phyloP scores from a whole-genome alignment of 1,140 invertebrate species.

The Himalopsyche phryganea region DNA sequence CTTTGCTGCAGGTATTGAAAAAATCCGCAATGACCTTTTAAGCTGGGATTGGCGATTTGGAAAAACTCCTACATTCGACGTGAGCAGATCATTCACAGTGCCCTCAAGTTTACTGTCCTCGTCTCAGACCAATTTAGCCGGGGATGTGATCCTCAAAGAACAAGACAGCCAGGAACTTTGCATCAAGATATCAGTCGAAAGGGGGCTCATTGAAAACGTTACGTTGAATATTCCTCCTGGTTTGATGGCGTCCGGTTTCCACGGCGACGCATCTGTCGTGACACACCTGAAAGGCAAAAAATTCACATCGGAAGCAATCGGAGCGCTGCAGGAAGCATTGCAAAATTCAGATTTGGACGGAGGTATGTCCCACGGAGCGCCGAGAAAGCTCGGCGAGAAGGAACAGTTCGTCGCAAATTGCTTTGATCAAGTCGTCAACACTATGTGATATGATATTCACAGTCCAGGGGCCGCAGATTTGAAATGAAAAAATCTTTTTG shows the following conservation, averaged over 20 bases:
- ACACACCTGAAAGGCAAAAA: conserved; percentile 50
- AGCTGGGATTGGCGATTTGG: conserved; percentile 88
- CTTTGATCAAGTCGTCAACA: conserved; percentile 52
- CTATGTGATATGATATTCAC: conserved; percentile 37
- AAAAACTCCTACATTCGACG: conserved; percentile 80
- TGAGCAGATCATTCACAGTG: conserved; percentile 52
- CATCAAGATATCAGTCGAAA: conserved; percentile 50
- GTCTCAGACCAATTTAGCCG: conserved; percentile 7
- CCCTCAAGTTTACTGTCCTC: conserved; percentile 43
- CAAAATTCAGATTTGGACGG: conserved; percentile 41
- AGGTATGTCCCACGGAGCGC: conserved; percentile 30
- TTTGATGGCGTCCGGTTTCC: conserved; percentile 48
- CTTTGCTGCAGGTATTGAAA: conserved; percentile 58
- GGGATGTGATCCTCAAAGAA: conserved; percentile 6
- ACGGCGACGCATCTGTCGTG: conserved; percentile 50
- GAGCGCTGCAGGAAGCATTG: conserved; percentile 47
- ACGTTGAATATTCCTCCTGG: conserved; percentile 50
- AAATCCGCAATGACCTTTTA: conserved; percentile 62
- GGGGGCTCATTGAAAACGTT: conserved; percentile 48
- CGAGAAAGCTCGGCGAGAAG: conserved; percentile 45
- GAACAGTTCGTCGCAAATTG: conserved; percentile 53
- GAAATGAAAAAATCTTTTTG: conserved; percentile 15
- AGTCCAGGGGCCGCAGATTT: conserved; percentile 4
- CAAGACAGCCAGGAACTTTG: conserved; percentile 43
- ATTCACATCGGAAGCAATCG: conserved; percentile 49